Evolutionary conservation across 2,888 invertebrate genomes (phyloP).

Genomic region (Epiblema foenella): DNA sequence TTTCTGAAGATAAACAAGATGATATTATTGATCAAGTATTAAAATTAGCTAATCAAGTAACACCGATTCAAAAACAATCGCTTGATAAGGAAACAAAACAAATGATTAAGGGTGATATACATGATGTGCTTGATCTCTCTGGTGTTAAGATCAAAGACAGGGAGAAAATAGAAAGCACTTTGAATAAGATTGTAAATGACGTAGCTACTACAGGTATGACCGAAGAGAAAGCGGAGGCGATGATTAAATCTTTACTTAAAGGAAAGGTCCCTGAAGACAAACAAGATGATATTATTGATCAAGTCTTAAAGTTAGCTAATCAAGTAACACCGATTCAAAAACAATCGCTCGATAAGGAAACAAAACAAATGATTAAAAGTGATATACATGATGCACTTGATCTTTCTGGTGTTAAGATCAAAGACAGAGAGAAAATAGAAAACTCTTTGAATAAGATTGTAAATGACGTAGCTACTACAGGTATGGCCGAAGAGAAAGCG

Average conservation of each 20-base stretch:
- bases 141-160: background rate
- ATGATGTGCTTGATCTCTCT: background rate
- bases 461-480: background rate
- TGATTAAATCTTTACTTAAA: background rate
- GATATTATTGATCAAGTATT: slow-evolving; percentile 1
- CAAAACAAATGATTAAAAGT: background rate
- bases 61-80: background rate
- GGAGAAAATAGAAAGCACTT: background rate
- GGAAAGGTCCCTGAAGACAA: background rate
- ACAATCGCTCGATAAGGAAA: background rate
- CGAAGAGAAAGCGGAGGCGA: background rate
- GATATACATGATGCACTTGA: slow-evolving; percentile 6
- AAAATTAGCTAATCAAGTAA: background rate
- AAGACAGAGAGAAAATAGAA: slow-evolving; percentile 1
- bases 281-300: background rate
- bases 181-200: background rate
- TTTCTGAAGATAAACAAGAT: background rate
- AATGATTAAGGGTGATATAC: background rate
- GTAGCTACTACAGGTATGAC: background rate
- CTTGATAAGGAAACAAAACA: background rate
- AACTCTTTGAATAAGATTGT: no score
- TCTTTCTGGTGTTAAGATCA: background rate
- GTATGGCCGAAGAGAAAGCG: background rate
- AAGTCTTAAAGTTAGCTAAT: background rate
- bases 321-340: background rate